phyloP scores from a whole-genome alignment of 2,888 invertebrate genomes.

The Hedya salicella region DNA sequence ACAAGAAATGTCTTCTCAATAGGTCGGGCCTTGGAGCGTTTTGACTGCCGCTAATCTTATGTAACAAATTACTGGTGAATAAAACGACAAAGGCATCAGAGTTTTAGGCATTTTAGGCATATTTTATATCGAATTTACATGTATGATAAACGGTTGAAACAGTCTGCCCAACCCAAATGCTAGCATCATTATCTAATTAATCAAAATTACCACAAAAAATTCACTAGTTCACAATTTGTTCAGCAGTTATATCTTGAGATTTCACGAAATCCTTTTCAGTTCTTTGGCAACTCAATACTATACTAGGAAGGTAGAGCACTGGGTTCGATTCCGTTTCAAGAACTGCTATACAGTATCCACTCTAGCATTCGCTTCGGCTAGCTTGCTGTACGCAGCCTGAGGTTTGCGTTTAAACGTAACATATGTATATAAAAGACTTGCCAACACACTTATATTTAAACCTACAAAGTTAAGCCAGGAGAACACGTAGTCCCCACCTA shows the following conservation, averaged over 20 bases:
- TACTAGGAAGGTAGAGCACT: conserved; percentile 58
- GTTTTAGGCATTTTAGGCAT: too few relatives aligned
- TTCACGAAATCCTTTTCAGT: conserved; percentile 40
- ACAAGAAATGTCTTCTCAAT: too few relatives aligned
- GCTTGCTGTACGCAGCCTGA: conserved; percentile 58
- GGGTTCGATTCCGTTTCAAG: conserved; percentile 55
- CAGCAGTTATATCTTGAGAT: conserved; percentile 26
- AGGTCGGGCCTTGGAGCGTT: too few relatives aligned
- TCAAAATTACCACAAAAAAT: conserved; percentile 3
- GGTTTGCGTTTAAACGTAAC: conserved; percentile 91
- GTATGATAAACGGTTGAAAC: too few relatives aligned
- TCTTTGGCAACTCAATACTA: conserved; percentile 72
- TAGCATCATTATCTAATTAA: neutral
- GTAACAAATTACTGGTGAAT: too few relatives aligned
- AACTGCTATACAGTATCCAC: conserved; percentile 74
- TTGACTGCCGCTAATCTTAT: too few relatives aligned
- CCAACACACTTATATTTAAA: conserved; percentile 96
- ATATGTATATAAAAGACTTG: conserved; percentile 94
- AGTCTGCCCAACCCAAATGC: too few relatives aligned
- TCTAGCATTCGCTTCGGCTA: conserved; percentile 64
- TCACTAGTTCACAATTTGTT: conserved; percentile 35
- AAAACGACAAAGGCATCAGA: too few relatives aligned
- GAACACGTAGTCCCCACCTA: conserved; percentile 99
- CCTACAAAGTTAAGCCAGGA: conserved; percentile 97
- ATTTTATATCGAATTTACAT: too few relatives aligned